Base-by-base conservation (phyloP, 1,140 invertebrate species). In the Temnothorax longispinosus region DNA sequence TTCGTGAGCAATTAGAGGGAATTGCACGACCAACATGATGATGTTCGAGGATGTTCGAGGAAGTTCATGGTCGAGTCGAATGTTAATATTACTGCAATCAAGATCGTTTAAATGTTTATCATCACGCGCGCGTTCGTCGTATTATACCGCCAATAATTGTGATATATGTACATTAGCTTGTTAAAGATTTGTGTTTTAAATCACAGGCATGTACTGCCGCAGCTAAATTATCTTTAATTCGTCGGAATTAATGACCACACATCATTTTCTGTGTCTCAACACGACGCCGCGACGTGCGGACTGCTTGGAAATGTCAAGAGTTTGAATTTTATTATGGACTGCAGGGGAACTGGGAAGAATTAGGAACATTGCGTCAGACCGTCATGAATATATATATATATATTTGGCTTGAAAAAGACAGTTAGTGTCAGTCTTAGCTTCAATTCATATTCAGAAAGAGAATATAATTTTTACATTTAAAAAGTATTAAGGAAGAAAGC, bases 41-140 rank as follows among this genome's bases (percentile, higher is more conserved):
- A 35, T 60, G 38, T 72, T 35, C 11, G 21, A 58, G 80, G 41
- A 35, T 60, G 38, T 72, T 35, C 11, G 21, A 58, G 80, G 18
- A 84, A 62, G 80, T 84, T 84, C 80, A 84, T 18, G 80, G 69
- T 15, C 80, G 27, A 75, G 80, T 62, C 80, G 54, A 62, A 44
- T n/a, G 8, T 84, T 75, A 84, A 84, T 84, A 62, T 7, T 27
- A 6, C 18, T 7, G 69, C n/a, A 84, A 84, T 75, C 54, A 35
- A 84, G 67, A 84, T 84, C 69, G 54, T 75, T 84, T 84, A 60
- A 75, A 41, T 84, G 41, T 60, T 82, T 74, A 72, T 75, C 27
- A 84, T 47, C 58, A 27, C 41, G 67, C 35, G 77, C 64, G 35
- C 35, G 11, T 27, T 65, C 41, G 18, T 18, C 18, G 50, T 82